Evolutionary conservation across 2,888 invertebrate genomes (phyloP), one percentile per base, ranked within the genome.

Genomic region (Colletes collaris): DNA sequence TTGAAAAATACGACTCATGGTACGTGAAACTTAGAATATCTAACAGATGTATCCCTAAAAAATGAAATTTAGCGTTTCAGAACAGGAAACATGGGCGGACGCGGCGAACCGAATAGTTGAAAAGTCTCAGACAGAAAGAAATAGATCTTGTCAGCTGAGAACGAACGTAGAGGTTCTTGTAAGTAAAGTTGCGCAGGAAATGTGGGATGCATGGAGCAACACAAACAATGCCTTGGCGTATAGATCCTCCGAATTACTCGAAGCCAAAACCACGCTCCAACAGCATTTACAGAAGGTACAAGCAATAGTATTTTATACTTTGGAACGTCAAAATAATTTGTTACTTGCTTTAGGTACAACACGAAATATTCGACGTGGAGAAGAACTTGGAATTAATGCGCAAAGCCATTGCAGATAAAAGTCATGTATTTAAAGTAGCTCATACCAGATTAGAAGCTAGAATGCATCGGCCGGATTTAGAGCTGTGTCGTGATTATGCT

Each of bases 341-440:
- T 53, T 11, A 8, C 71, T 56, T 66, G 40, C 81, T 85, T 53
- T 88, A 97, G 97, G 95, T 97, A 52, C 97, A 98, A 91, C 98
- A 98, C 93, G 98, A 99, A 94, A 96, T 98, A 89, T 98, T 98
- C 92, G 98, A 98, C 91, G 94, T 98, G 90, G 98, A 98, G 93
- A 98, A 98, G 94, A 97, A 97, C 89, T 96, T 98, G 90, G 98
- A 97, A 92, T 93, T 98, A 81, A 93, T 98, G 88, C 97, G 97
- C 91, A 98, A 98, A 94, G 96, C 97, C 1, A 97, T 98, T 87
- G 95, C 97, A 87, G 98, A 98, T 93, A 98, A 99, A 93, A 95
- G 96, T 86, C 95, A 96, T 92, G 96, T 97, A 0, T 94, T 97
- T 93, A 96, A 96, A 93, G 97, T 97, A 58, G 97, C 97, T 1